Percentiles rank a stretch among this genome's conserved stretches.
Conservation (phyloP, 2,888 invertebrate species). For the Nephrotoma guestfalica region DNA sequence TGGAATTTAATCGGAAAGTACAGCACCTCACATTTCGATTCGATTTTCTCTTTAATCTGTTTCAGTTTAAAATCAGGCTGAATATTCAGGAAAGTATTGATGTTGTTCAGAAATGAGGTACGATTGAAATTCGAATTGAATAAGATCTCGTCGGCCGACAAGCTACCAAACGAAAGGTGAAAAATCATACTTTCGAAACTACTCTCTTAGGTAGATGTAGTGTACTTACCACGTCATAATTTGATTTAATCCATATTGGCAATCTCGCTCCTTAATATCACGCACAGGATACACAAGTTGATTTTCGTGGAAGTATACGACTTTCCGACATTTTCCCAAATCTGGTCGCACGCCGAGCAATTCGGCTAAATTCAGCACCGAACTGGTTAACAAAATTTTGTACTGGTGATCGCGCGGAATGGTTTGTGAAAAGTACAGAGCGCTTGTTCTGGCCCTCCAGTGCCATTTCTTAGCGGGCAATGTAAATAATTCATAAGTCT, state of each 20-base stretch:
- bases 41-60: constrained; percentile 37
- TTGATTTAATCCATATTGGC: constrained; percentile 63
- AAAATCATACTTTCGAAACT: neutral
- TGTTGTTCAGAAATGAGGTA: constrained; percentile 46
- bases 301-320: constrained; percentile 66
- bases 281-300: constrained; percentile 56
- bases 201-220: neutral
- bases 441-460: constrained; percentile 55
- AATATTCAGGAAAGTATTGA: constrained; percentile 43
- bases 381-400: constrained; percentile 48
- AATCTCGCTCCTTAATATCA: constrained; percentile 49
- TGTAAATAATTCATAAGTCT: constrained; percentile 35
- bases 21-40: constrained; percentile 44
- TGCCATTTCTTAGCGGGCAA: constrained; percentile 63
- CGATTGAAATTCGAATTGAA: constrained; percentile 59
- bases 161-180: constrained; percentile 28
- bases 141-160: constrained; percentile 49
- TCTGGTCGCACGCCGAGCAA: constrained; percentile 51
- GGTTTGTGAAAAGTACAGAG: constrained; percentile 43
- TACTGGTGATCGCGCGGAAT: constrained; percentile 40
- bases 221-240: constrained; percentile 42
- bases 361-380: constrained; percentile 54
- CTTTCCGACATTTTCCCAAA: constrained; percentile 40
- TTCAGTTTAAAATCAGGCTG: constrained; percentile 50
- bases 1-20: constrained; percentile 44